A percentile compares a stretch with the other conserved stretches of the same genome.
Conservation (phyloP, 2,113 vertebrate species). For the Puntigrus tetrazona region DNA sequence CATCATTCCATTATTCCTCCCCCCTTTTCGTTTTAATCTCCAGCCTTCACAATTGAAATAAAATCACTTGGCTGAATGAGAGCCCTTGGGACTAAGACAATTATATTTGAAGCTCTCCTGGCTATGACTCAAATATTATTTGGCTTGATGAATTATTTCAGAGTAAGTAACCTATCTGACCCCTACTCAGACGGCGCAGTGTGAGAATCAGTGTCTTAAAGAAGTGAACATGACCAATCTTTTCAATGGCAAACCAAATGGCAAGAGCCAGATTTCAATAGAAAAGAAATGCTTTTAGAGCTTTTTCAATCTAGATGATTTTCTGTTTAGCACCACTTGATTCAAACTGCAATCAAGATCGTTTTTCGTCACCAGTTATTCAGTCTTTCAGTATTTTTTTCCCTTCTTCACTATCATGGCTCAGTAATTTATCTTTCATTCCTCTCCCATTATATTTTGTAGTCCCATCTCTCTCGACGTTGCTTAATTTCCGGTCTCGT, state of each 20-base stretch:
- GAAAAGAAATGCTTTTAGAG: neutral
- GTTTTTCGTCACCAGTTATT: neutral
- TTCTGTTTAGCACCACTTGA: neutral
- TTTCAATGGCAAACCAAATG: neutral
- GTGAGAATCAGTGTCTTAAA: neutral
- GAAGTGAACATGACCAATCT: neutral
- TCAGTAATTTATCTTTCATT: neutral
- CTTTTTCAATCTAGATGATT: neutral
- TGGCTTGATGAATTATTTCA: constrained; percentile 24
- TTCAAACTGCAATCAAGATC: neutral
- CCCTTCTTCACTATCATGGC: neutral
- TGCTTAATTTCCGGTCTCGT: neutral
- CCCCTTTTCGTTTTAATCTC: constrained; percentile 24
- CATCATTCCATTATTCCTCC: neutral
- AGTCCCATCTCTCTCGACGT: neutral
- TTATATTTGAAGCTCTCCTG: constrained; percentile 39
- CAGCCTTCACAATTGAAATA: constrained; percentile 15
- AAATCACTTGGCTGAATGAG: constrained; percentile 18
- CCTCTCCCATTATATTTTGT: neutral
- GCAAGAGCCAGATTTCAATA: neutral
- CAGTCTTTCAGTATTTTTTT: neutral
- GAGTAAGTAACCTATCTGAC: constrained; percentile 15
- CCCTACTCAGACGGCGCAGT: neutral
- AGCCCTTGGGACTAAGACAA: constrained; percentile 22
- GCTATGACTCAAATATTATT: constrained; percentile 17